These are phyloP conservation scores for Oncopodura yosiiana DNA, from an alignment of 1,140 invertebrate genomes.

Conservation along the genomic window DNA sequence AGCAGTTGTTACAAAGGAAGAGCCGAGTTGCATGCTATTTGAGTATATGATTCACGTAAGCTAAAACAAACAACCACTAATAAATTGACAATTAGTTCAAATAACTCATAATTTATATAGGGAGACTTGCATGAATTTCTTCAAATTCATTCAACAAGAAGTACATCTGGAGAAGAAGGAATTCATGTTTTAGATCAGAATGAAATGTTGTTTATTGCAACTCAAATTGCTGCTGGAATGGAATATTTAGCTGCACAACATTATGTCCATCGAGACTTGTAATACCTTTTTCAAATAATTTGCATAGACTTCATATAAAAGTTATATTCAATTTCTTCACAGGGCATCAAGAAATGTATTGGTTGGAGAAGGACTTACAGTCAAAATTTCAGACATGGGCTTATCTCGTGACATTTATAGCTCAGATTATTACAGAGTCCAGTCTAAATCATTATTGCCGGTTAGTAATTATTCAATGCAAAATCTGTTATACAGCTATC, in stretches of 20 bases:
- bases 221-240: constrained; percentile 77
- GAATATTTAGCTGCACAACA: constrained; percentile 89
- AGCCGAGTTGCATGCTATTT: constrained; percentile 91
- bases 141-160: constrained; percentile 71
- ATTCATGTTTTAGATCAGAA: constrained; percentile 58
- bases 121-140: constrained; percentile 93
- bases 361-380: constrained; percentile 82
- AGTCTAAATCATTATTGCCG: constrained; percentile 37
- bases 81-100: not conserved
- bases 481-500: not conserved
- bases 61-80: not conserved
- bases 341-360: no score
- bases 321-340: no score
- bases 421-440: constrained; percentile 58
- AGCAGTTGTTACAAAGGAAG: constrained; percentile 79
- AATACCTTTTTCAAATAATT: not conserved
- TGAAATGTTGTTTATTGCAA: constrained; percentile 72
- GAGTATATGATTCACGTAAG: constrained; percentile 75
- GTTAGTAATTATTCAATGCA: constrained; percentile 57
- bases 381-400: constrained; percentile 96
- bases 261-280: constrained; percentile 93
- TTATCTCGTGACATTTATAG: constrained; percentile 81
- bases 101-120: constrained; percentile 39
- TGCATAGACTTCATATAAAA: not conserved
- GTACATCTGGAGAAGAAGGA: constrained; percentile 50